Conservation (phyloP, 2,888 invertebrate genomes). For the Diadromus collaris region DNA sequence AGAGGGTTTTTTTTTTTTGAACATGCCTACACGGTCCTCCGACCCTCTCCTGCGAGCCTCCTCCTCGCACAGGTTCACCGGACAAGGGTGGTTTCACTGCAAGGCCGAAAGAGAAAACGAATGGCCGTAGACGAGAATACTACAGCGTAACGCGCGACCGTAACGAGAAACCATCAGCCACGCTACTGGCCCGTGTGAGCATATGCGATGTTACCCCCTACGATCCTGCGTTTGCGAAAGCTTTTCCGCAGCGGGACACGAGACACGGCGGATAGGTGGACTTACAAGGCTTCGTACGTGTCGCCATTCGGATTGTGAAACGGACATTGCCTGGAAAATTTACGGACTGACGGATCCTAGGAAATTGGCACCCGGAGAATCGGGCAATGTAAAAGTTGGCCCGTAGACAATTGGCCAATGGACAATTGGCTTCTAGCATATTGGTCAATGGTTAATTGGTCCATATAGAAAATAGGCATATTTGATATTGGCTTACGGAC, state of each 20-base stretch:
- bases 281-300: background rate
- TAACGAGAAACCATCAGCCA: constrained; percentile 11
- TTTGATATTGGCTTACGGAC: no score
- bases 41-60: background rate
- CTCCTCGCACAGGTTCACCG: background rate
- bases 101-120: constrained; percentile 11
- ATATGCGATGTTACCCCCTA: background rate
- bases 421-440: no score
- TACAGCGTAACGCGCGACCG: constrained; percentile 8
- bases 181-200: background rate
- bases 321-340: background rate
- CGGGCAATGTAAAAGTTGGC: no score
- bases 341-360: background rate
- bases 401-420: no score
- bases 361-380: no score
- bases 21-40: constrained; percentile 14
- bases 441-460: no score
- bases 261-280: background rate
- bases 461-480: no score
- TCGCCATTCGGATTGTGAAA: no score
- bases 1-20: constrained; percentile 11
- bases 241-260: background rate
- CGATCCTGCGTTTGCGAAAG: background rate
- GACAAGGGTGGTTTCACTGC: background rate
- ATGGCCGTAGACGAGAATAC: constrained; percentile 16